phyloP scores from a whole-genome alignment of 2,888 invertebrate genomes.

The Agrilus mali region DNA sequence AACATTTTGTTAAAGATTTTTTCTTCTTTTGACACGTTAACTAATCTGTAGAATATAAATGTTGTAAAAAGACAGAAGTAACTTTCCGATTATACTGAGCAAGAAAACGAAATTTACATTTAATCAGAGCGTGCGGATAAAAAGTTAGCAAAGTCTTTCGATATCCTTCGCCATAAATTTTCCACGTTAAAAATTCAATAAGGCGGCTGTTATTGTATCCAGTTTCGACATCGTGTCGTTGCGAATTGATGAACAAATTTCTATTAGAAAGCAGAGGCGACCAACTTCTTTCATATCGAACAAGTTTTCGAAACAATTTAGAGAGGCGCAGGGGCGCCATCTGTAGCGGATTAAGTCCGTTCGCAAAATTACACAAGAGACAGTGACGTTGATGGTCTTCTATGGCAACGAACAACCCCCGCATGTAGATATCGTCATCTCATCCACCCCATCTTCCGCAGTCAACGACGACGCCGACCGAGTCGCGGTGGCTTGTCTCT shows the following conservation, averaged over 20 bases:
- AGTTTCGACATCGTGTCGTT: slow-evolving; percentile 20
- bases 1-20: no score
- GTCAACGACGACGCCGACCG: slow-evolving; percentile 1
- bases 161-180: no score
- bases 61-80: no score
- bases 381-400: no score
- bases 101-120: no score
- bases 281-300: slow-evolving; percentile 37
- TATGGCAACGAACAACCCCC: no score
- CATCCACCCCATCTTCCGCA: slow-evolving; percentile 13
- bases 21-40: no score
- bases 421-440: slow-evolving; percentile 14
- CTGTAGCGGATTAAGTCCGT: slow-evolving; percentile 35
- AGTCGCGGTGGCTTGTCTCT: slow-evolving; percentile 12
- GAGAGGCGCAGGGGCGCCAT: slow-evolving; percentile 31
- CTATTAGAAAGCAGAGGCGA: slow-evolving; percentile 29
- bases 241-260: slow-evolving; percentile 40
- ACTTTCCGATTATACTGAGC: no score
- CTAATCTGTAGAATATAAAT: no score
- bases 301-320: slow-evolving; percentile 36
- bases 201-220: slow-evolving; percentile 6
- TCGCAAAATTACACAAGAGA: slow-evolving; percentile 18
- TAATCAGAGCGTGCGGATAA: no score
- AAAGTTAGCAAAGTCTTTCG: no score
- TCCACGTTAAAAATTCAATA: slow-evolving; percentile 13